Evolutionary conservation across 2,888 invertebrate genomes (phyloP), one percentile per base, ranked within the genome.

Genomic region (Auanema freiburgensis): DNA sequence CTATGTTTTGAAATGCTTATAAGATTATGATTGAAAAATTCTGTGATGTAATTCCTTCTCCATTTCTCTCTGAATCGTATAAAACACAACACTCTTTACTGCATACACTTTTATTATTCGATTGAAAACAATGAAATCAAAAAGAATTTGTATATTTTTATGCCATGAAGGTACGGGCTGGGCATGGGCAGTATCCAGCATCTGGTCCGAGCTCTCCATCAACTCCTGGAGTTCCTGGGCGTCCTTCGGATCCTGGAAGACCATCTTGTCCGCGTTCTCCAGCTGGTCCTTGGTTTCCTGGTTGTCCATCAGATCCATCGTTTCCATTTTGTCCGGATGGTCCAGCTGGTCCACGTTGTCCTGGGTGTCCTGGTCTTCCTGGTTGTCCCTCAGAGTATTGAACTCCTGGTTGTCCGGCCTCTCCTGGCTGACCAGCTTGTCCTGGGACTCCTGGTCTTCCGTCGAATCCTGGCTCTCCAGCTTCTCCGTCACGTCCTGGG

Each of bases 401-500:
- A 16, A 63, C 57, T 57, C 73, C 73, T 44, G 65, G 59, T 56
- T 66, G 42, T 59, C 74, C 74, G 44, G 69, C 64, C 14, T 51
- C 53, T 67, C 74, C 74, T 52, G 65, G 69, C 43, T 67, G 65
- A 58, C 74, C 73, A 40, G 61, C 59, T 46, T 59, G 50, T 69
- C 73, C 71, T 21, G 71, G 61, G 14, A 46, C 51, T 60, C 74
- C 74, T 44, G 69, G 61, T 14, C 53, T 52, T 60, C 74, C 74
- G n/a, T 66, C 65, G 52, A 69, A 65, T 69, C 74, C 74, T 25
- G 62, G 46, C 59, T 66, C 63, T 58, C 74, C 74, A 11, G 59
- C 63, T 46, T 62, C 65, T 65, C 73, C 73, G 50, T 63, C 62
- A 57, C 66, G 64, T 67, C 74, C 74, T 53, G 66, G 66, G 59